These are phyloP conservation scores for Latrodectus geometricus DNA, from an alignment of 1,140 invertebrate species.

Conservation along the genomic window DNA sequence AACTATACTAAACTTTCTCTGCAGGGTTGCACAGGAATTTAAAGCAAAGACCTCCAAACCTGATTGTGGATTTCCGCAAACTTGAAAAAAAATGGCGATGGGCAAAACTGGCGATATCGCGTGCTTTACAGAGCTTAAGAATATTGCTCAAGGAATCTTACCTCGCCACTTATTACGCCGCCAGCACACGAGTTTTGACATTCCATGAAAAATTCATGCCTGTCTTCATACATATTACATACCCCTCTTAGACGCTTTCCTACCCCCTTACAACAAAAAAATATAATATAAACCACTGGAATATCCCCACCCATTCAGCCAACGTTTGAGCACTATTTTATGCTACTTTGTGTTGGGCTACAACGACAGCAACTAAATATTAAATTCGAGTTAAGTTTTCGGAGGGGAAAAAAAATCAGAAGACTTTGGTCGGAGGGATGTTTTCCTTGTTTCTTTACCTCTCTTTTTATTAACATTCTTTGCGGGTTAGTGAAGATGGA, in stretches of 20 bases:
- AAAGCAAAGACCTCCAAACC: too few relatives aligned
- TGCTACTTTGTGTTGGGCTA: constrained; percentile 13
- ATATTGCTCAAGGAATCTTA: constrained; percentile 39
- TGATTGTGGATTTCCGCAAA: too few relatives aligned
- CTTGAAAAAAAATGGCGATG: too few relatives aligned
- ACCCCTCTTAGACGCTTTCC: constrained; percentile 26
- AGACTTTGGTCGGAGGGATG: not conserved
- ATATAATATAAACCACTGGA: not conserved
- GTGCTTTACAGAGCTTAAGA: constrained; percentile 15
- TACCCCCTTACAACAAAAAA: not conserved
- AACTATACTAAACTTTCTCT: too few relatives aligned
- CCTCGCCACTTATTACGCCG: constrained; percentile 26
- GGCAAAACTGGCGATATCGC: not conserved
- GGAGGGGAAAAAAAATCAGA: not conserved
- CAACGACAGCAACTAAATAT: constrained; percentile 16
- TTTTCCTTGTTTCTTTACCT: not conserved
- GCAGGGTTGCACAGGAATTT: too few relatives aligned
- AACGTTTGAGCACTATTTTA: not conserved
- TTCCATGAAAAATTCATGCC: constrained; percentile 52
- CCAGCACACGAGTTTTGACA: constrained; percentile 44
- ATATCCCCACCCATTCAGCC: not conserved
- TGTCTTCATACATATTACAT: constrained; percentile 53
- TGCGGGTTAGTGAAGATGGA: not conserved
- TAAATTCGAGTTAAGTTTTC: constrained; percentile 15
- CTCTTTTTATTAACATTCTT: not conserved